A percentile compares a stretch with the other conserved stretches of the same genome.
Evolutionary conservation across 2,113 vertebrate genomes (phyloP).

Genomic region (Leptosomus discolor): DNA sequence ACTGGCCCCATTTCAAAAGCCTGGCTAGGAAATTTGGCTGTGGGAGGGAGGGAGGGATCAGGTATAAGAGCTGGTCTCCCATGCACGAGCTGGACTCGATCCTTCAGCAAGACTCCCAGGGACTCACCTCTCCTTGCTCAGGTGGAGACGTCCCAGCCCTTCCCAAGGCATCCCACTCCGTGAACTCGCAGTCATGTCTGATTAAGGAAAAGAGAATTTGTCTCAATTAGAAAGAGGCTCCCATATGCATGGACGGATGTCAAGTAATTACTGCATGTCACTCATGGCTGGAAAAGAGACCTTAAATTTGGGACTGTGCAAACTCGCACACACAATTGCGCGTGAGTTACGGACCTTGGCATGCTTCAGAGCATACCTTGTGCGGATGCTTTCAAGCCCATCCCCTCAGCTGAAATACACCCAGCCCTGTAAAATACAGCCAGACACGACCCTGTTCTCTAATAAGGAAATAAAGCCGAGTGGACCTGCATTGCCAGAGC

Average conservation of each 20-base stretch:
- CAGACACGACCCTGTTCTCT: constrained; percentile 19
- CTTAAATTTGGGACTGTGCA: neutral
- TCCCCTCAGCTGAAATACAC: constrained; percentile 11
- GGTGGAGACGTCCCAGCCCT: constrained; percentile 46
- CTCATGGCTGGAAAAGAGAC: neutral
- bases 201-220: constrained; percentile 66
- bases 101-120: neutral
- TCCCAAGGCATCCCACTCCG: constrained; percentile 39
- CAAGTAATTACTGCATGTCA: constrained; percentile 24
- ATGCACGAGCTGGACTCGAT: neutral
- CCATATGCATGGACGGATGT: neutral
- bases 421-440: constrained; percentile 8
- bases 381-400: neutral
- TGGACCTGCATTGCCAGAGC: constrained; percentile 6
- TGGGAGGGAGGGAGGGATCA: neutral
- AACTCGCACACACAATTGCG: neutral
- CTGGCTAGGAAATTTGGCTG: neutral
- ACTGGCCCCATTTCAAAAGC: neutral
- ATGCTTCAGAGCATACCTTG: constrained; percentile 42
- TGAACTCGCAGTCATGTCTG: constrained; percentile 43
- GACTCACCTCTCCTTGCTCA: constrained; percentile 64
- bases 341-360: constrained; percentile 24
- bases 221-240: constrained; percentile 61
- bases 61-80: constrained; percentile 4
- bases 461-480: constrained; percentile 54